Base-by-base conservation (phyloP, 2,113 vertebrate genomes). In the Sturnira hondurensis region DNA sequence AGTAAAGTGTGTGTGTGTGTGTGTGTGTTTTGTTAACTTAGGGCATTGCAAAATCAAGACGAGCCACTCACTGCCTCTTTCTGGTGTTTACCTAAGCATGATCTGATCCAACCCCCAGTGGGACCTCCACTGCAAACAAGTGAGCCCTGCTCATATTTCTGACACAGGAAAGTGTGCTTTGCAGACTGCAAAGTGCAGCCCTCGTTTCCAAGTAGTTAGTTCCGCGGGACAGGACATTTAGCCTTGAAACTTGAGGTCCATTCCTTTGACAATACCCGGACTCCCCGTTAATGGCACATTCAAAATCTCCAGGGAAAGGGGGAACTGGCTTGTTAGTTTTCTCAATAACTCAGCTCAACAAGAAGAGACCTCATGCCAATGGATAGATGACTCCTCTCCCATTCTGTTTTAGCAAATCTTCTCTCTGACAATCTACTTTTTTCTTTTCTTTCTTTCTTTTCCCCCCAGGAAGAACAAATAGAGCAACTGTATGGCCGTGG, bases 51-150 rank as follows among this genome's bases (percentile, higher is more conserved):
- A 97, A 97, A 97, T 89, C 91, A 1, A 96, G 94, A 93, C 70
- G 70, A 96, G 84, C 96, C 96, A 97, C 95, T 96, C 95, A 95
- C 96, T 0, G 63, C 96, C 96, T 97, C 95, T 96, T 80, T 78
- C 31, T 76, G 93, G 68, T 97, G 97, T 98, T 97, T 98, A 96
- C 97, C 97, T 97, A 97, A 97, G 95, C 91, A 85, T 47, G 97
- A 94, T 97, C 83, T 89, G 97, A 74, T 92, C 91, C 97, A 96
- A 93, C 80, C 94, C 91, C 90, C 95, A 86, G 77, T 43, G 82
- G 96, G 96, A 95, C 91, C 95, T 96, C 95, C 86, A 97, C 86
- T 61, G 96, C 97, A 97, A 97, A 97, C 96, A 97, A 95, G 94
- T 50, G 26, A 90, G 83, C 89, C 86, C 96, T 91, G 88, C 96